Base-by-base conservation (phyloP, 2,888 invertebrate genomes). In the Geotrupes spiniger region DNA sequence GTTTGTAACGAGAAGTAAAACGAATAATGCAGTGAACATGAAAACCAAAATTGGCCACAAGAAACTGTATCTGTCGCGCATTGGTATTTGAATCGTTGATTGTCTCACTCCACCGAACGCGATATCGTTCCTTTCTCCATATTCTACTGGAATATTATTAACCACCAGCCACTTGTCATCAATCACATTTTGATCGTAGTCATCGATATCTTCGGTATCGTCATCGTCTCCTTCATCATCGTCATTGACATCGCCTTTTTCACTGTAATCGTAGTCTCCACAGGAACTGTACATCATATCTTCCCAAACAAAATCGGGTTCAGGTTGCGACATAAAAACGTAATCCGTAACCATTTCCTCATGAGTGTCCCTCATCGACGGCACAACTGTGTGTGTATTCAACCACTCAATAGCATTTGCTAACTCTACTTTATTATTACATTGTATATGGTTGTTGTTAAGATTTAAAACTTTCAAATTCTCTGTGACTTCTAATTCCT, bases 361-460 rank as follows among this genome's bases (percentile, higher is more conserved):
- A 17, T 57, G 52, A 33, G 51, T 60, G 51, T 50, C 45, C 39
- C 29, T 29, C 1, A 69, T 75, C 49, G 75, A 77, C 2, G 82
- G 80, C 2, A 76, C 76, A 0, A 85, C 79, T 54, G 79, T 78
- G 42, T 77, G 76, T 27, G 76, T 74, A 54, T 75, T 80, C 45
- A 86, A 71, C 80, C 81, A 84, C 39, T 78, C 75, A 65, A 89
- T 80, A 27, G 87, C 78, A 43, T 80, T 76, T 57, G 82, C 81
- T 63, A 89, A 83, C 38, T 84, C 82, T n/a, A n/a, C n/a, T n/a
- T n/a, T n/a, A 17, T 78, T 75, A 55, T 82, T 81, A 68, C 89
- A 89, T 33, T 79, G 77, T 27, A 90, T 71, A 1, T 83, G 83
- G 70, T 87, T 87, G 56, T 80, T 76, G 49, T 78, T 76, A 27